Base-by-base conservation (phyloP, 2,113 vertebrate genomes). In the Glaucomys volans region DNA sequence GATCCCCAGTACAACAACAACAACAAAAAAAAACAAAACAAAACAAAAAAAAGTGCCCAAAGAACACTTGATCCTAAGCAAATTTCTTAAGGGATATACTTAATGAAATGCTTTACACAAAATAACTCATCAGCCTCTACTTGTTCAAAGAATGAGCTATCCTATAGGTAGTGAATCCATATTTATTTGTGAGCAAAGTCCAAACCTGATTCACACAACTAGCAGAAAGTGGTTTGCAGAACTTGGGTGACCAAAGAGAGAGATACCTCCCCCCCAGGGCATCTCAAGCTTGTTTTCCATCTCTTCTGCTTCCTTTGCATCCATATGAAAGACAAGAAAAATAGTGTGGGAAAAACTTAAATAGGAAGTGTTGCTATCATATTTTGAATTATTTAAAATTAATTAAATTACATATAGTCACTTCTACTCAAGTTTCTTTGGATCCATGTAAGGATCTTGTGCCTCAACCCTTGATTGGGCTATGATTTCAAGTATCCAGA, bases 311-410 rank as follows among this genome's bases (percentile, higher is more conserved):
- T 50, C 18, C 12, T 94, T 69, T 82, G 12, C 11, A 66, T 12
- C 0, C 4, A 42, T 32, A 7, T 9, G 47, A 75, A 66, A 37
- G 24, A 79, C 42, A 85, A 71, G 20, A 87, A 54, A 83, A 87
- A 16, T 40, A 10, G 22, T 44, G 11, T 16, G 2, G 17, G 7
- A 2, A 32, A 66, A 89, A 44, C 6, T 16, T 75, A 72, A 69
- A 30, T 13, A 72, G 30, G 35, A 94, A 75, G 20, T 9, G 42
- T 9, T 17, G 3, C 5, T 83, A 24, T 62, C 24, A 40, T 42
- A 62, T 44, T 92, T 80, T 87, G 28, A 92, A 50, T 80, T 80
- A 54, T 40, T 84, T 80, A 9, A 87, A 92, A 62, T 90, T 85
- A 69, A 69, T 82, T 92, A 69, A 74, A 86, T 83, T 91, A 17